Evolutionary conservation across 2,888 invertebrate species (phyloP), one percentile per base, ranked within the genome.

Genomic region (Amphipoea oculea): DNA sequence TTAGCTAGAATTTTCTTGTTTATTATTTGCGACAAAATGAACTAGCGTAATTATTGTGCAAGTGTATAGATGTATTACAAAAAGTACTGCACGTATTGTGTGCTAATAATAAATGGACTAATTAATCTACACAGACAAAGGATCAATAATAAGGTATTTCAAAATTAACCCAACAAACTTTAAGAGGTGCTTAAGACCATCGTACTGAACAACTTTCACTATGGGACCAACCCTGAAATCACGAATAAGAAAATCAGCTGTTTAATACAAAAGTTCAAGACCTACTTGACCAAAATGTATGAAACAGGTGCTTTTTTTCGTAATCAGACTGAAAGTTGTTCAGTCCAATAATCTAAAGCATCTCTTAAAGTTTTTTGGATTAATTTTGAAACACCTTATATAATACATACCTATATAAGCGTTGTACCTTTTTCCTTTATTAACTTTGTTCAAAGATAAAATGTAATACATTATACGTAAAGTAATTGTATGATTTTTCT

Each of bases 401-500:
- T 29, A 29, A 36, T 36, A 36, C 36, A 36, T 36, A 36, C 42
- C 42, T 57, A 2, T 60, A 60, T 5, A 20, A 63, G 40, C 4
- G 4, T 63, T 77, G 1, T 66, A 45, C 69, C 14, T 54, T 20
- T 12, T 36, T 65, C 36, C 42, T 36, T 36, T 70, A 74, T 54
- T 66, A 62, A 74, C 48, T 54, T 42, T 67, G 51, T 62, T 74
- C 36, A 63, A 79, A 57, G 45, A 71, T 62, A 67, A 80, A 73
- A 83, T 62, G 40, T 63, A 63, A 60, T 72, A 68, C 36, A 48
- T 51, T 14, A 9, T 14, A 29, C 29, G 29, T 29, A n/a, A 51
- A 23, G 51, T 82, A 67, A 62, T 83, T 54, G 11, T 54, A 68
- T 73, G 40, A 79, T 70, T 75, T 71, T 63, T 23, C 42, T 29